Percentiles rank a stretch among this genome's conserved stretches.
Conservation (phyloP, 2,888 invertebrate species). For the Mantis religiosa region DNA sequence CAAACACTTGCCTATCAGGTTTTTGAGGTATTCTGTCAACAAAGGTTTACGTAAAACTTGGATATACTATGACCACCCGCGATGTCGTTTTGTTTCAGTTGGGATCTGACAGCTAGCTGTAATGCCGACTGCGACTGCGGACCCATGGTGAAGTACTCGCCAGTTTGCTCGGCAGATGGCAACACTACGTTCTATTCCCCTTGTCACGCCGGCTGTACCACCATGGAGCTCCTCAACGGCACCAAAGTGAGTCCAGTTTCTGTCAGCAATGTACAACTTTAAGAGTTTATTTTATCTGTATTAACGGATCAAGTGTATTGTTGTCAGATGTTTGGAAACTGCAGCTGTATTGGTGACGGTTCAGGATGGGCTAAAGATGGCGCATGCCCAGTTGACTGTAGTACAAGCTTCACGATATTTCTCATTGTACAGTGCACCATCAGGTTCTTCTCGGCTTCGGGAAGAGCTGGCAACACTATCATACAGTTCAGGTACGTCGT, state of each 20-base stretch:
- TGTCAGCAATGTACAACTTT: too few relatives aligned
- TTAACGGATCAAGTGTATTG: too few relatives aligned
- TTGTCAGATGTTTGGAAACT: conserved; percentile 22
- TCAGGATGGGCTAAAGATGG: conserved; percentile 28
- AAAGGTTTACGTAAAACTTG: too few relatives aligned
- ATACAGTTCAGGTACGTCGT: conserved; percentile 37
- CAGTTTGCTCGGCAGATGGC: conserved; percentile 43
- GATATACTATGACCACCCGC: too few relatives aligned
- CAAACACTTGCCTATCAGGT: too few relatives aligned
- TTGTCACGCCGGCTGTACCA: conserved; percentile 49
- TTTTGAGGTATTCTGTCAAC: too few relatives aligned
- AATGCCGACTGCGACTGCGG: conserved; percentile 41
- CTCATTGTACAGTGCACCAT: conserved; percentile 36
- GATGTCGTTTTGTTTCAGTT: conserved; percentile 30
- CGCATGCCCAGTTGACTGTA: conserved; percentile 36
- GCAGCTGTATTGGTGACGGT: conserved; percentile 23
- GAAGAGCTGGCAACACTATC: conserved; percentile 37
- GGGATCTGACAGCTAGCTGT: conserved; percentile 38
- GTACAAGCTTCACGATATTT: conserved; percentile 36
- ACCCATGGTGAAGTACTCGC: conserved; percentile 39
- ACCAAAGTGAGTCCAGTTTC: conserved; percentile 28
- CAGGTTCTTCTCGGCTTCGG: conserved; percentile 38
- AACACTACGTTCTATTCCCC: conserved; percentile 47
- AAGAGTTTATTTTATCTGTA: too few relatives aligned
- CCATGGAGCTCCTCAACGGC: conserved; percentile 25